A percentile compares a stretch with the other conserved stretches of the same genome.
Conservation (phyloP, 2,888 invertebrate species). For the Nomada ferruginata region DNA sequence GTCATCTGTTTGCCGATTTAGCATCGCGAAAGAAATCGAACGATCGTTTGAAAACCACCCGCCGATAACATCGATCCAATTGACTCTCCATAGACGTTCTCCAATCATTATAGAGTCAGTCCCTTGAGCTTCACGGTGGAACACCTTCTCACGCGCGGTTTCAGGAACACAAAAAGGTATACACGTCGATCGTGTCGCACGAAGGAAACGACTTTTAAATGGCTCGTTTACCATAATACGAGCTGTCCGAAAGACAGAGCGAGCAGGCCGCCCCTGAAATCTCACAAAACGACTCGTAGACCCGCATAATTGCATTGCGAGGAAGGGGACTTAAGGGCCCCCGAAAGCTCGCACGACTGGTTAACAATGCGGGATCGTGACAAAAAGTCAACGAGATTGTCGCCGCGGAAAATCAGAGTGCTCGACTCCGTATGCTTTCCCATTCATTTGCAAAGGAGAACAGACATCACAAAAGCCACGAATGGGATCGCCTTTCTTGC, state of each 20-base stretch:
- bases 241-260: slow-evolving; percentile 9
- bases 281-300: slow-evolving; percentile 41
- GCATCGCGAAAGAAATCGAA: background rate
- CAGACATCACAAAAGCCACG: slow-evolving; percentile 5
- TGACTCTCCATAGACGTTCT: background rate
- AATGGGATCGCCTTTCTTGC: slow-evolving; percentile 49
- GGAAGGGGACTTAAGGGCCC: slow-evolving; percentile 22
- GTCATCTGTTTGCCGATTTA: slow-evolving; percentile 39
- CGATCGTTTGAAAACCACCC: background rate
- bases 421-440: slow-evolving; percentile 39
- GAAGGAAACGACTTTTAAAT: slow-evolving; percentile 55
- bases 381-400: slow-evolving; percentile 76
- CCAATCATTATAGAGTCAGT: background rate
- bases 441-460: slow-evolving; percentile 75
- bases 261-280: background rate
- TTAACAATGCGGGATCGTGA: slow-evolving; percentile 64
- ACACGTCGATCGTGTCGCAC: slow-evolving; percentile 18
- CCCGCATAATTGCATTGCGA: slow-evolving; percentile 71
- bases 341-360: slow-evolving; percentile 28
- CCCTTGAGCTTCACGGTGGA: background rate
- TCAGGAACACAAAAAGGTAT: slow-evolving; percentile 24
- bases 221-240: slow-evolving; percentile 64
- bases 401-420: slow-evolving; percentile 64
- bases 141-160: slow-evolving; percentile 31
- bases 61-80: slow-evolving; percentile 30